A percentile compares a stretch with the other conserved stretches of the same genome.
Conservation (phyloP, 2,113 vertebrate genomes). For the Copsychus sechellarum region DNA sequence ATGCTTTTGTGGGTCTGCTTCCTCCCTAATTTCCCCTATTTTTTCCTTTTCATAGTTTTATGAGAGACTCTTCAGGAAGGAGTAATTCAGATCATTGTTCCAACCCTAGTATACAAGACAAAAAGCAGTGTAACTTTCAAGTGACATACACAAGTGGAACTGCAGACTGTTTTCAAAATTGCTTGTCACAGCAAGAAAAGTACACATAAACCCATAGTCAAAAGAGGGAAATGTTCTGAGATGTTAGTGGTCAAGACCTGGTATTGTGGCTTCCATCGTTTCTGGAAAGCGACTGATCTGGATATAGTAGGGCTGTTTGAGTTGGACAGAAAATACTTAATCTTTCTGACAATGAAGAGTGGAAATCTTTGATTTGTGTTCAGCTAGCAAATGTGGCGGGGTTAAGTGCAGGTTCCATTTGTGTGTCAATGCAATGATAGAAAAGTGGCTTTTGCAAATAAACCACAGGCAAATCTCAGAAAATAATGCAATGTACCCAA, state of each 20-base stretch:
- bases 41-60: background rate
- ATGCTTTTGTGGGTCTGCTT: background rate
- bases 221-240: conserved; percentile 5
- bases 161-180: background rate
- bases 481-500: background rate
- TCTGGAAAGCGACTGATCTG: conserved; percentile 23
- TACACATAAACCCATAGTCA: background rate
- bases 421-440: conserved; percentile 34
- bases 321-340: background rate
- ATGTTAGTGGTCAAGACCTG: conserved; percentile 24
- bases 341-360: background rate
- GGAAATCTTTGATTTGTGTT: conserved; percentile 53
- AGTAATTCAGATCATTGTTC: background rate
- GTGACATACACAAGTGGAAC: background rate
- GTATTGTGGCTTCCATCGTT: background rate
- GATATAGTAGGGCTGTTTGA: background rate
- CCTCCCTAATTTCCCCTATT: background rate
- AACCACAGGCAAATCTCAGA: conserved; percentile 44
- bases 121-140: background rate
- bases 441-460: conserved; percentile 42
- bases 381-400: background rate
- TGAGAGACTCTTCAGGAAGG: background rate
- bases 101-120: background rate
- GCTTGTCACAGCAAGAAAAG: background rate
- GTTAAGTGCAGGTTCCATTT: conserved; percentile 54